phyloP scores from a whole-genome alignment of 2,113 vertebrate species.

The Geococcyx californianus region DNA sequence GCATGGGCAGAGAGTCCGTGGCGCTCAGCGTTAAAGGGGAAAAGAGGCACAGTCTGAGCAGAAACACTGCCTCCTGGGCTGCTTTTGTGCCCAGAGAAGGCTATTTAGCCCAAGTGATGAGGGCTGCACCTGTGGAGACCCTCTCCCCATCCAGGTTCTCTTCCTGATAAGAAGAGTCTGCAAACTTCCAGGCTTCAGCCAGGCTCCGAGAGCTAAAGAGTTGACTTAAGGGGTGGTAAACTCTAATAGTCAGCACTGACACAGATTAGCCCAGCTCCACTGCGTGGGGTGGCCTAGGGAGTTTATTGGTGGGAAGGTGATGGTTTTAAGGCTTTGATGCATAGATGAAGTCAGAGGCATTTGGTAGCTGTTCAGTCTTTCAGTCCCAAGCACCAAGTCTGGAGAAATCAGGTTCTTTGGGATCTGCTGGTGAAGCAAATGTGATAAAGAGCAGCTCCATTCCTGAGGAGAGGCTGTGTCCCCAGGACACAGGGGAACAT shows the following conservation, averaged over 20 bases:
- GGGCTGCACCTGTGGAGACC: background rate
- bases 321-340: background rate
- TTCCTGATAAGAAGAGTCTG: background rate
- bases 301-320: background rate
- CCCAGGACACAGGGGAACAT: background rate
- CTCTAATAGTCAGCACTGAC: background rate
- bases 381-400: background rate
- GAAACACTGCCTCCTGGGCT: background rate
- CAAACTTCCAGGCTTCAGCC: background rate
- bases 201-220: background rate
- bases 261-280: background rate
- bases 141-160: background rate
- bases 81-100: background rate
- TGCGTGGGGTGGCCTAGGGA: accelerated
- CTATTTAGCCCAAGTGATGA: background rate
- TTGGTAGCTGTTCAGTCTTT: background rate
- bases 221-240: background rate
- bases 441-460: background rate
- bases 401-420: background rate
- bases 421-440: background rate
- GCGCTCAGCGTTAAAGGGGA: accelerated
- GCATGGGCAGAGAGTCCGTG: background rate
- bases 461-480: background rate
- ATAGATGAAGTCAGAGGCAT: background rate
- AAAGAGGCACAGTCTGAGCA: background rate